Base-by-base conservation (phyloP, 2,888 invertebrate genomes). In the Apamea anceps region DNA sequence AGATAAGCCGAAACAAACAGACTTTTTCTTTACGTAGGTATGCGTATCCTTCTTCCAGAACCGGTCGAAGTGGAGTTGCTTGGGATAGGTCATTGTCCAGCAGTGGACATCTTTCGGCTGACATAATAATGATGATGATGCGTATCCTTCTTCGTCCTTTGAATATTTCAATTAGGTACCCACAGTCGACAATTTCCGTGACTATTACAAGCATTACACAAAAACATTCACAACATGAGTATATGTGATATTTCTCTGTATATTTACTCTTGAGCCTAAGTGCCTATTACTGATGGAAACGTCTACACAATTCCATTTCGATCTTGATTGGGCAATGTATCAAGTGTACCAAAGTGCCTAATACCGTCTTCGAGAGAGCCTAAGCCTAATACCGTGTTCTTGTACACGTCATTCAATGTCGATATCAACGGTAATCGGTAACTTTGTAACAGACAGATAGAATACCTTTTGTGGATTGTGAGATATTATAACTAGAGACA, bases 321-420 rank as follows among this genome's bases (percentile, higher is more conserved):
- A 3, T 65, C 51, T 65, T 72, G 72, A 80, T 85, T 73, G 54
- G n/a, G 32, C 81, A 15, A 71, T 62, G 65, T 74, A 80, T 85
- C 74, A 60, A 57, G 42, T 77, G 62, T 60, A 37, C 62, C 21
- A 32, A 65, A 71, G 72, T 68, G 45, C 45, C 51, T 75, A 65
- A 85, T 60, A 72, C 66, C 75, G 51, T 68, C 32, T 82, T 62
- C 25, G 54, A 62, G 67, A 37, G 25, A 60, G 32, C 54, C 18
- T 37, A 45, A 65, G 25, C 57, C n/a, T 68, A 85, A 85, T 75
- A 85, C 48, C 72, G 6, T 70, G 65, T 80, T 54, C 48, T 25
- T 85, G 72, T 72, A 42, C 6, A 72, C 37, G 74, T 72, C 85
- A 75, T 51, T 83, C 85, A 75, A 75, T 68, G 75, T 72, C 57